Base-by-base conservation (phyloP, 1,140 invertebrate genomes). In the Trigoniulus corallinus region DNA sequence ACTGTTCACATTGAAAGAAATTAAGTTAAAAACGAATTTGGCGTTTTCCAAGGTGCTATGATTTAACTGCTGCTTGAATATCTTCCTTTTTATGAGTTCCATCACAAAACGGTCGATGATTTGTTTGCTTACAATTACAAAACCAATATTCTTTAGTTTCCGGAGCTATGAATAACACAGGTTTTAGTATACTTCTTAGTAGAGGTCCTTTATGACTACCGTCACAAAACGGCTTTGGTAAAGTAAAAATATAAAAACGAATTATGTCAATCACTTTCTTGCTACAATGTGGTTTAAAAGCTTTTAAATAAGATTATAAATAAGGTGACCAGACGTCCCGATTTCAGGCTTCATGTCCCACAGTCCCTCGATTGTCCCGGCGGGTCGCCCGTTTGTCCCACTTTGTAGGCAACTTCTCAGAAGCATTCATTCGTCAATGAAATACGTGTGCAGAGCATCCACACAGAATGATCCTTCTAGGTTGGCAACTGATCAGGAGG, bases 101-200 rank as follows among this genome's bases (percentile, higher is more conserved):
- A 74, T 99, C 95, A 74, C 95, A 99, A 65, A 97, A 98, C 7
- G 95, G 95, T 59, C 88, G 72, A 59, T 92, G 85, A 41, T 76
- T 74, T 2, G 93, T 94, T 65, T 97, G 93, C 66, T 98, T 98
- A 64, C 95, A 99, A 63, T 95, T 95, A 65, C 95, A 99, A 2
- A 98, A 70, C 88, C 88, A 98, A 63, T 96, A 96, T 15, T 94
- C 84, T 65, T 91, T 91, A 0, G 81, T 84, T 70, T 94, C 80
- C 44, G 79, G 76, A 1, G 95, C 88, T 57, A 72, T 67, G 59
- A 96, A 96, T 51, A 69, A 70, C 13, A 97, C 70, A 1, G 93
- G 93, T 49, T 76, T 59, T 47, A 71, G 58, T 12, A 52, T 59
- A 25, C 54, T 62, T 18, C 61, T 63, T 0, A 88, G 65, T 57